Evolutionary conservation across 2,797 vertebrate species (phyloP).

Genomic region (Rhinophrynus dorsalis): DNA sequence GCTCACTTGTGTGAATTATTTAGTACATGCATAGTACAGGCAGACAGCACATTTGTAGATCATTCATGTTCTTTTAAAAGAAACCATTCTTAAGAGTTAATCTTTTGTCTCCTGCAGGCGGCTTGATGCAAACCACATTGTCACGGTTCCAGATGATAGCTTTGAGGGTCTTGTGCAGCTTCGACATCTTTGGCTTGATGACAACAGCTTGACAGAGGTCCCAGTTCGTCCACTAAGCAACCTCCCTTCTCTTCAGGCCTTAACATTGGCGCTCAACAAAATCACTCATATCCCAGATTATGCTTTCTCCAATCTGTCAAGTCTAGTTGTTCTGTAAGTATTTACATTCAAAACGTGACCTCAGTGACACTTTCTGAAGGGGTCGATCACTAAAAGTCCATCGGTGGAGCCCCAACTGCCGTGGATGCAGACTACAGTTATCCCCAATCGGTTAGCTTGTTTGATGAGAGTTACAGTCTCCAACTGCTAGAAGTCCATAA

Average conservation of each 20-base stretch:
- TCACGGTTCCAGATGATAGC: constrained; percentile 87
- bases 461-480: too few species aligned
- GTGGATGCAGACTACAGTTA: too few species aligned
- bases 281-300: constrained; percentile 88
- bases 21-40: too few species aligned
- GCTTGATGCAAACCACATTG: constrained; percentile 94
- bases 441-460: too few species aligned
- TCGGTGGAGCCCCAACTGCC: too few species aligned
- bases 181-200: constrained; percentile 95
- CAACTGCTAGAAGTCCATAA: too few species aligned
- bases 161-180: constrained; percentile 92
- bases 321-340: constrained; percentile 94
- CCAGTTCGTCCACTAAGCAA: constrained; percentile 84
- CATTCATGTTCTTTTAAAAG: too few species aligned
- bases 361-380: too few species aligned
- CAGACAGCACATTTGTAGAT: too few species aligned
- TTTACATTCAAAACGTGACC: too few species aligned
- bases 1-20: too few species aligned
- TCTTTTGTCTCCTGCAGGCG: constrained; percentile 68
- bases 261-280: constrained; percentile 92
- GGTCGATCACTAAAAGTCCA: too few species aligned
- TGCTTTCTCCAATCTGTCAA: constrained; percentile 92
- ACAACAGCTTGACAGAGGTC: constrained; percentile 90
- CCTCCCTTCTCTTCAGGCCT: constrained; percentile 88
- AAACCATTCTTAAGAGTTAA: neutral